Evolutionary conservation across 2,797 vertebrate genomes (phyloP).

Genomic region (Lacerta agilis): DNA sequence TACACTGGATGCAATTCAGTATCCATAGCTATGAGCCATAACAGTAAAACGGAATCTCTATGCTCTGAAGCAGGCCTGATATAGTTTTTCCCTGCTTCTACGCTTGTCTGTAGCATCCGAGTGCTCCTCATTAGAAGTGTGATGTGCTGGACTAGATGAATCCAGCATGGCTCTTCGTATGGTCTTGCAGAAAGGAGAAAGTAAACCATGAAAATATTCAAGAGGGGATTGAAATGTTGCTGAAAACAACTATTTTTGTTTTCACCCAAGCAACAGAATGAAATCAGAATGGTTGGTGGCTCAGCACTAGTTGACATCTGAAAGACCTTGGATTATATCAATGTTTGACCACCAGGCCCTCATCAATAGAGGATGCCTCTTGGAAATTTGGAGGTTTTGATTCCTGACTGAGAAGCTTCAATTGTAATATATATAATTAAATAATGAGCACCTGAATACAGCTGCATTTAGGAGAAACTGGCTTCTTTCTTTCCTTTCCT

Average conservation of each 20-base stretch:
- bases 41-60: neutral
- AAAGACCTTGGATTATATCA: neutral
- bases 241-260: neutral
- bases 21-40: neutral
- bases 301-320: neutral
- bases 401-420: slow-evolving; percentile 33
- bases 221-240: neutral
- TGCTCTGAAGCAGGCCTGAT: neutral
- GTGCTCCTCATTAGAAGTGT: neutral
- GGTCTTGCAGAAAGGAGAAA: neutral
- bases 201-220: neutral
- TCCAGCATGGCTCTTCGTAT: neutral
- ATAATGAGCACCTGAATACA: slow-evolving; percentile 27
- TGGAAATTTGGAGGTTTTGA: neutral
- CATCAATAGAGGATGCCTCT: neutral
- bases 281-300: neutral
- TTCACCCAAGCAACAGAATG: neutral
- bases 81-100: neutral
- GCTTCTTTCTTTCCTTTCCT: neutral
- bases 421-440: slow-evolving; percentile 29
- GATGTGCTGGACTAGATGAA: neutral
- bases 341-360: neutral
- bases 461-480: neutral
- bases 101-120: neutral
- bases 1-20: neutral